A percentile compares a stretch with the other conserved stretches of the same genome.
phyloP scores from a whole-genome alignment of 2,888 invertebrate species.

The Drosophila birchii region DNA sequence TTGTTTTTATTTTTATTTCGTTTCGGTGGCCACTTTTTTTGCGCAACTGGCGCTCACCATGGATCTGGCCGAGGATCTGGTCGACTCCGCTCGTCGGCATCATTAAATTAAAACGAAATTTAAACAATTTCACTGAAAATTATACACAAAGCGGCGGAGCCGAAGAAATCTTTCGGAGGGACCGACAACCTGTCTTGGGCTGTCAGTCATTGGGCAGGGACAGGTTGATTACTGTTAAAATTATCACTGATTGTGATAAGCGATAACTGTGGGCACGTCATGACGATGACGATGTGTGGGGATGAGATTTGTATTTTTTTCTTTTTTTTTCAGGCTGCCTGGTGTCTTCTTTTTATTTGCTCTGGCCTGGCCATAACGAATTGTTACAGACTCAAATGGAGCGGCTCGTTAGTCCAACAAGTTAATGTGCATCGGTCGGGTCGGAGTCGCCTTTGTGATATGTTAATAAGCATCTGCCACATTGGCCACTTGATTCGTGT shows the following conservation, averaged over 20 bases:
- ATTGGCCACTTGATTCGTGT: constrained; percentile 61
- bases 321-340: constrained; percentile 24
- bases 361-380: constrained; percentile 72
- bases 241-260: constrained; percentile 82
- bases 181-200: constrained; percentile 46
- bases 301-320: constrained; percentile 57
- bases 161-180: constrained; percentile 27
- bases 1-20: constrained; percentile 25
- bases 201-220: constrained; percentile 69
- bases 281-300: constrained; percentile 52
- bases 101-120: constrained; percentile 82
- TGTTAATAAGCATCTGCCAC: constrained; percentile 76
- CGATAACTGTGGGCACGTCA: constrained; percentile 81
- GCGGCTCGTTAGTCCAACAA: constrained; percentile 77
- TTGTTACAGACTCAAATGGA: constrained; percentile 81
- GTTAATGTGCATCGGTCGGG: constrained; percentile 68
- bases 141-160: constrained; percentile 60
- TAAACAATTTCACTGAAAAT: constrained; percentile 80
- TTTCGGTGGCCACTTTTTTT: constrained; percentile 42
- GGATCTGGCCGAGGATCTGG: constrained; percentile 26
- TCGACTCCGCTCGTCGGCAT: constrained; percentile 55
- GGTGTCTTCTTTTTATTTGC: constrained; percentile 24
- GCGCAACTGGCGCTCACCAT: constrained; percentile 70
- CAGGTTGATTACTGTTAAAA: constrained; percentile 81
- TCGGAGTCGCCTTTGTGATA: constrained; percentile 62